Evolutionary conservation across 1,140 invertebrate species (phyloP), one percentile per base, ranked within the genome.

Genomic region (Holcopasites calliopsidis): DNA sequence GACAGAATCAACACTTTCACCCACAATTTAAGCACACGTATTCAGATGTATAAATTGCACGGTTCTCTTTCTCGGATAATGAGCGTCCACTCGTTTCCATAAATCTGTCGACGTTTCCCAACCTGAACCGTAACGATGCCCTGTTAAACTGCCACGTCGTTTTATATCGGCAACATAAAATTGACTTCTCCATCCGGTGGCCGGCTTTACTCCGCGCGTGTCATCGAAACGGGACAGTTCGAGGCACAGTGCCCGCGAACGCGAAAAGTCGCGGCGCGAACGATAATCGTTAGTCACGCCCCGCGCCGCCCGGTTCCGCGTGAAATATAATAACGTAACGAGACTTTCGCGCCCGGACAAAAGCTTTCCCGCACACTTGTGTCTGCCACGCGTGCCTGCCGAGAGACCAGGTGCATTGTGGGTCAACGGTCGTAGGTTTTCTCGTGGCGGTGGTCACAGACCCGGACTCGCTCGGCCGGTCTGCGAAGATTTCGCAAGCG

Each of bases 401-500:
- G 10, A 42, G 26, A 11, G 13, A 10, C 13, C 18, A 3, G 26
- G 33, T 66, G 38, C n/a, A 77, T 83, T 77, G 54, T 49, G 62
- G 76, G 76, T 80, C 72, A 72, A 64, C 58, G 72, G 57, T 81
- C 80, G 57, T 73, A 50, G 57, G 64, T 81, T 77, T 82, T 47
- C 57, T 69, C 55, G 50, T 54, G 52, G 55, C 74, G 21, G 11
- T 60, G 54, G 74, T 73, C 60, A 38, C 26, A 31, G 64, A 78
- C 69, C 58, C 47, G 69, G 57, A 64, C 57, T 58, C 79, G 33
- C 23, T 61, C 58, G 28, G 26, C 33, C 79, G 74, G 50, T 61
- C 74, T 66, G 73, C 76, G 76, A 31, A 74, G 80, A 82, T 82
- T 82, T 82, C 75, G 80, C 79, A 82, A 82, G 79, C 69, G 61